phyloP scores from a whole-genome alignment of 92 coral and sea anemone genomes.

The Plumapathes pennacea region DNA sequence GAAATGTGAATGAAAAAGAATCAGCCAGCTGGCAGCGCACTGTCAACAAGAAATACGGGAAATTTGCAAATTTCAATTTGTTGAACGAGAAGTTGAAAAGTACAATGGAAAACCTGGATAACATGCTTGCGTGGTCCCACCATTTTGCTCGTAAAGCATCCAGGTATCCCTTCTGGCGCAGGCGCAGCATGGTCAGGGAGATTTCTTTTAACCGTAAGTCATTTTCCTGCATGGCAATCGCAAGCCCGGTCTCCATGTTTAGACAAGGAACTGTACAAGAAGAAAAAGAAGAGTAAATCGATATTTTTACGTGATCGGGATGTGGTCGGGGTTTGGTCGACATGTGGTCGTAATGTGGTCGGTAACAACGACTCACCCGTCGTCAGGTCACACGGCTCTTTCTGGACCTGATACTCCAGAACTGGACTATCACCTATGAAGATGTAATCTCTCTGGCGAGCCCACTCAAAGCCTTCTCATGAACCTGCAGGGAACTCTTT shows the following conservation, averaged over 20 bases:
- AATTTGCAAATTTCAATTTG: too few species aligned
- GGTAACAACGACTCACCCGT: slow-evolving; percentile 14
- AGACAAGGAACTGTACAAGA: slow-evolving; percentile 38
- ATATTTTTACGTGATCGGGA: background rate
- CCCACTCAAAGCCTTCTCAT: slow-evolving; percentile 4
- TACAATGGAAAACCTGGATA: too few species aligned
- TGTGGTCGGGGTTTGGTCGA: too few species aligned
- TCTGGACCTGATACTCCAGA: slow-evolving; percentile 21
- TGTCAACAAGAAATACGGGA: too few species aligned
- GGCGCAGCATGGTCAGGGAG: slow-evolving; percentile 54
- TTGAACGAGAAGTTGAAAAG: too few species aligned
- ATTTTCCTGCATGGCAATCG: slow-evolving; percentile 58
- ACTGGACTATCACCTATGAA: slow-evolving; percentile 59
- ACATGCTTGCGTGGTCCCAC: slow-evolving; percentile 65
- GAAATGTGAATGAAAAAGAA: too few species aligned
- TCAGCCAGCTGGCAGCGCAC: too few species aligned
- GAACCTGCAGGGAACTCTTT: background rate
- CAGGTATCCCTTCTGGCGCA: slow-evolving; percentile 56
- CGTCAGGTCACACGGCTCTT: slow-evolving; percentile 56
- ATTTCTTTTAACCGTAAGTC: slow-evolving; percentile 44
- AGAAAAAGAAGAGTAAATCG: background rate
- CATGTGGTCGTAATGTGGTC: too few species aligned
- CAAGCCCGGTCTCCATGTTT: slow-evolving; percentile 59
- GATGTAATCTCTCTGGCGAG: slow-evolving; percentile 27
- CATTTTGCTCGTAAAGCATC: slow-evolving; percentile 57